Evolutionary conservation across 2,888 invertebrate species (phyloP).

Genomic region (Tubiluchus corallicola): DNA sequence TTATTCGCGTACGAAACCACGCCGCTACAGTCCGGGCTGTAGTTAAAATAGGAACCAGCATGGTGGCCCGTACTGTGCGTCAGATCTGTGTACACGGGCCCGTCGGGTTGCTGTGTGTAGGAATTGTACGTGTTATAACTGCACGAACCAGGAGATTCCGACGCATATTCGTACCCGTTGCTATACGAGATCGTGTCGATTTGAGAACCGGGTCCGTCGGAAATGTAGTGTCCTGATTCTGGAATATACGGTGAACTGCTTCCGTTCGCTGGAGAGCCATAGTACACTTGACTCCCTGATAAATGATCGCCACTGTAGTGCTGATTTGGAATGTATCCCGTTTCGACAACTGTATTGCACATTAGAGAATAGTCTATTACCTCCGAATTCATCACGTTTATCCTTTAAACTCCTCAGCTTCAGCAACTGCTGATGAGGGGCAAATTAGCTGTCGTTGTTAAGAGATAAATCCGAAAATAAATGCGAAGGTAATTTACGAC

Average conservation of each 20-base stretch:
- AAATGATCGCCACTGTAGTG: not conserved
- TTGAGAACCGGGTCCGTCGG: no score
- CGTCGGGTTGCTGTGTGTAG: not conserved
- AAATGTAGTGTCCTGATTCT: not conserved
- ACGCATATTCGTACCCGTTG: not conserved
- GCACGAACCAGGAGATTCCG: not conserved
- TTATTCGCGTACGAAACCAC: not conserved
- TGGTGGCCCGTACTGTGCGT: not conserved
- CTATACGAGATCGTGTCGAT: no score
- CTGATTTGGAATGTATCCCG: not conserved
- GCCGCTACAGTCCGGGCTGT: not conserved
- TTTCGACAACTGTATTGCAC: not conserved
- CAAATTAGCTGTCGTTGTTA: constrained; percentile 14
- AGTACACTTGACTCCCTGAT: not conserved
- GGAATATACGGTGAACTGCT: not conserved
- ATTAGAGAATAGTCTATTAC: not conserved
- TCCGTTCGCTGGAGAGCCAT: not conserved
- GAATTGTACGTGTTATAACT: not conserved
- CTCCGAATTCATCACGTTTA: constrained; percentile 1
- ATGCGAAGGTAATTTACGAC: not conserved
- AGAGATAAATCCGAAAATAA: constrained; percentile 15
- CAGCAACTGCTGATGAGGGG: constrained; percentile 7
- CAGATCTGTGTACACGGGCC: not conserved
- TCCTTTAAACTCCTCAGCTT: constrained; percentile 1
- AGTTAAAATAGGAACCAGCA: not conserved